A percentile compares a stretch with the other conserved stretches of the same genome.
phyloP scores from a whole-genome alignment of 2,113 vertebrate genomes.

The Centropus bengalensis region DNA sequence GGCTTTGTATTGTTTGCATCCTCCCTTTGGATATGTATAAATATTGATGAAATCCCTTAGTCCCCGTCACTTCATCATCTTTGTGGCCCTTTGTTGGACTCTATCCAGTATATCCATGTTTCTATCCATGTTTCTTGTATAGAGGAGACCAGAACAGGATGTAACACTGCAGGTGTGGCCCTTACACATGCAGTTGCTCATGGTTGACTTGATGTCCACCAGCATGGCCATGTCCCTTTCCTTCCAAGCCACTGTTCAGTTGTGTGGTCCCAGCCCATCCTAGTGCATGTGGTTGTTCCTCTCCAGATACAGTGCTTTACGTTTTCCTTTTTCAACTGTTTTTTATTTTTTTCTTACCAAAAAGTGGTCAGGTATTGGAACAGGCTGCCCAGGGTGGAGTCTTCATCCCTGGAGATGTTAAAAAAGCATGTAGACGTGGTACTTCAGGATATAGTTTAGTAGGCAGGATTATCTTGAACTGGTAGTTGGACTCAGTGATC shows the following conservation, averaged over 20 bases:
- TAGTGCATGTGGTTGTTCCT: background rate
- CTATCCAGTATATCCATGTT: background rate
- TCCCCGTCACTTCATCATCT: background rate
- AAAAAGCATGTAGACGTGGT: too few relatives aligned
- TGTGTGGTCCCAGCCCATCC: background rate
- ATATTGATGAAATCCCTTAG: background rate
- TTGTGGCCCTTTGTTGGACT: background rate
- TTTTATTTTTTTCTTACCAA: too few relatives aligned
- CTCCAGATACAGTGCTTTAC: background rate
- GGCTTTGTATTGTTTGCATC: background rate
- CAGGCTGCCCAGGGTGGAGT: too few relatives aligned
- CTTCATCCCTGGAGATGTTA: too few relatives aligned
- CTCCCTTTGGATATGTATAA: background rate
- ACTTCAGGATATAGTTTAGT: too few relatives aligned
- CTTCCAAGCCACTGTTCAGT: background rate
- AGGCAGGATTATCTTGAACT: too few relatives aligned
- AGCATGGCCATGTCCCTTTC: background rate
- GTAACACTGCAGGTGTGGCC: background rate
- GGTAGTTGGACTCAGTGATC: too few relatives aligned
- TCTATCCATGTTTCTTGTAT: background rate
- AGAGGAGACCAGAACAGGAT: fast-evolving
- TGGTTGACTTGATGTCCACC: background rate
- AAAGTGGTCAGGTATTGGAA: too few relatives aligned
- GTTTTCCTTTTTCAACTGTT: background rate
- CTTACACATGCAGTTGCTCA: background rate